These are phyloP conservation scores for Spatulosminthurus flaviceps DNA, from an alignment of 2,888 invertebrate species.

Conservation along the genomic window DNA sequence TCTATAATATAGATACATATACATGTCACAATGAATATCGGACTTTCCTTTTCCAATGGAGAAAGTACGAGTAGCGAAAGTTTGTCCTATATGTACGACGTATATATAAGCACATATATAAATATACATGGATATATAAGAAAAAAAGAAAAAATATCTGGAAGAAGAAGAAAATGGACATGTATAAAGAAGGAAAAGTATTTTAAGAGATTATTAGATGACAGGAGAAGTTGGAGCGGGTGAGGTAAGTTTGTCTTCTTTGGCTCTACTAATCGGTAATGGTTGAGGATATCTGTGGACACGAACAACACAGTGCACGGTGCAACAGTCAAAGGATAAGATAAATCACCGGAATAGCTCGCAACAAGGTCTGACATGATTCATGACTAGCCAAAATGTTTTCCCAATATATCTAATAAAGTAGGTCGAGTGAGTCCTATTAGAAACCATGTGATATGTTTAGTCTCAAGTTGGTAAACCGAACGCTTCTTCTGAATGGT, in stretches of 20 bases:
- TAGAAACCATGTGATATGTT: constrained; percentile 30
- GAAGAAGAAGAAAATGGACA: constrained; percentile 8
- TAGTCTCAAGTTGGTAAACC: constrained; percentile 28
- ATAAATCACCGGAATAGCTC: constrained; percentile 58
- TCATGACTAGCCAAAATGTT: constrained; percentile 58
- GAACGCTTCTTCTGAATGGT: constrained; percentile 25
- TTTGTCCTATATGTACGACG: too few species aligned
- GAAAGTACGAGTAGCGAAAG: background rate
- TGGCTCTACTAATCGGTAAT: constrained; percentile 32
- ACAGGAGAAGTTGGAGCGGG: constrained; percentile 23
- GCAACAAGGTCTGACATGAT: constrained; percentile 53
- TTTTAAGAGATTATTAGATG: constrained; percentile 23
- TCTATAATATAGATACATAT: too few species aligned
- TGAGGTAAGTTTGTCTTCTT: constrained; percentile 27
- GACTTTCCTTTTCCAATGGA: background rate
- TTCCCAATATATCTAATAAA: constrained; percentile 44
- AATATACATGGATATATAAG: too few species aligned
- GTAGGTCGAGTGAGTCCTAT: constrained; percentile 44
- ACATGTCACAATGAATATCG: background rate
- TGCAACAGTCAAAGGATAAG: constrained; percentile 43
- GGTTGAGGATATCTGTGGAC: constrained; percentile 35
- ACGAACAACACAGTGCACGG: constrained; percentile 29
- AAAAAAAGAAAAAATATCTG: background rate
- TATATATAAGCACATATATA: constrained; percentile 1
- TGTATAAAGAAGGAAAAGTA: constrained; percentile 10